Base-by-base conservation (phyloP, 2,113 vertebrate genomes). In the Sterna hirundo region DNA sequence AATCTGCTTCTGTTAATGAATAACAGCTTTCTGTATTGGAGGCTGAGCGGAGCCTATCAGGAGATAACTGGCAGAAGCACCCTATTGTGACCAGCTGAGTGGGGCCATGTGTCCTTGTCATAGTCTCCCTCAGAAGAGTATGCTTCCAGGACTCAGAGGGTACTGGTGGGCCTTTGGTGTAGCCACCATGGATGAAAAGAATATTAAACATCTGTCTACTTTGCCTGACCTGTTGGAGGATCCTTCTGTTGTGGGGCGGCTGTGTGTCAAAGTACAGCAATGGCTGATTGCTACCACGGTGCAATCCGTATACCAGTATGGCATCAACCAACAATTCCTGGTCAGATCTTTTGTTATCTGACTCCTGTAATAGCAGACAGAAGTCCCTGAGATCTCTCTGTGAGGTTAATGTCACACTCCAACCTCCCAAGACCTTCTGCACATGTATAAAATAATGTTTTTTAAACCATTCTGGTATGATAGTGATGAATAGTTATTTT, bases 81-180 rank as follows among this genome's bases (percentile, higher is more conserved):
- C 8, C 15, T n/a, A 4, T 29, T 47, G 47, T 54, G 54, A 52
- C 19, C 0, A 2, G 8, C 23, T 11, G 3, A 9, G 19, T n/a
- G 34, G 27, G 23, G 47, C 62, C 19, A 10, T 47, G 16, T 30
- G 40, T n/a, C 20, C 8, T 75, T 90, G 19, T 8, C 27, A 46
- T 20, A 46, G 34, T 19, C 3, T 61, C 5, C 38, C 19, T 69
- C 40, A 77, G 47, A 55, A 83, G 5, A 30, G 15, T 11, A 6
- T n/a, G 9, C 7, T 77, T 69, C 47, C 25, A 62, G 20, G 34
- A n/a, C n/a, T 36, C 46, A 55, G 30, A 29, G 23, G 19, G 16
- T 40, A 54, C 18, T 34, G 38, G 13, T 34, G 19, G 29, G 27
- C 5, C 15, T 54, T 76, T 69, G 40, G 19, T 69, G 7, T 54